Conservation (phyloP, 2,797 vertebrate species). For the Diceros bicornis region DNA sequence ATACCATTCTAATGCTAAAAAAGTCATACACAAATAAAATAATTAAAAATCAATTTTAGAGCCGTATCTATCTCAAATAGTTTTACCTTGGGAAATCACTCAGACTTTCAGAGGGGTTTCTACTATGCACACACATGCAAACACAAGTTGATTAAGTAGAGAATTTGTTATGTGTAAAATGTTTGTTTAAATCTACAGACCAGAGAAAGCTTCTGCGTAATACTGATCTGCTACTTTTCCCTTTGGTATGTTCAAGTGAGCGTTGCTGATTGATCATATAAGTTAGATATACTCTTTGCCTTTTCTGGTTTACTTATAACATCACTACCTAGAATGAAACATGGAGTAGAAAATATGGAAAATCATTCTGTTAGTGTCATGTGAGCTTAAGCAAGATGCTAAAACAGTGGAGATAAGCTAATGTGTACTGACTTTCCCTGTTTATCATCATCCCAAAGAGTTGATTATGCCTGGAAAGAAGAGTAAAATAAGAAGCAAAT, state of each 20-base stretch:
- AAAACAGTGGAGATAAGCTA: background rate
- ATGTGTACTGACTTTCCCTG: background rate
- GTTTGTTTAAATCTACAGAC: background rate
- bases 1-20: background rate
- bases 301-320: background rate
- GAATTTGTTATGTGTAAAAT: background rate
- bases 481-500: background rate
- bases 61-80: background rate
- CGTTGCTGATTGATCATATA: background rate
- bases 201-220: background rate
- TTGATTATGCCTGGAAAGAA: background rate
- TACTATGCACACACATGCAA: background rate
- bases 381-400: background rate
- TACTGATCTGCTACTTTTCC: background rate
- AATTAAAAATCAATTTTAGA: background rate
- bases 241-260: background rate
- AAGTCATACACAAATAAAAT: background rate
- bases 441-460: background rate
- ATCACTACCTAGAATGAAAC: background rate
- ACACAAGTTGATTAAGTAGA: background rate
- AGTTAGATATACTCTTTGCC: background rate
- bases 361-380: background rate
- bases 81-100: background rate
- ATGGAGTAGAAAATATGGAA: background rate
- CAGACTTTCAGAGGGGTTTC: background rate